Evolutionary conservation across 2,888 invertebrate genomes (phyloP), one percentile per base, ranked within the genome.

Genomic region (Endotricha flammealis): DNA sequence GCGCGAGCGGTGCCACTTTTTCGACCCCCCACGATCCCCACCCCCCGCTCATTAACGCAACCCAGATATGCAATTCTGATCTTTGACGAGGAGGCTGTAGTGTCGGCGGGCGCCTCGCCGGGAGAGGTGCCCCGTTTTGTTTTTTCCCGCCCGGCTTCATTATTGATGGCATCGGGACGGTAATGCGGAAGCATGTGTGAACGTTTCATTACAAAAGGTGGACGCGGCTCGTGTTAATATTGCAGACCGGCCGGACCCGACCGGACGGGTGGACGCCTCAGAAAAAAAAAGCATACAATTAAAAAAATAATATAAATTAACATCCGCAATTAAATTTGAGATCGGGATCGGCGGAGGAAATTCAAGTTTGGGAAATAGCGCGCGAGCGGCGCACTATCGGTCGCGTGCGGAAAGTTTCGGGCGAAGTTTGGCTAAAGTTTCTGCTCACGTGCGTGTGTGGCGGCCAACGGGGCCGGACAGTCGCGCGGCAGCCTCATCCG

Each of bases 1-100:
- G 89, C 89, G 88, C 88, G 88, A 86, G 85, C 87, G 88, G 87
- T 83, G 87, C 82, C 85, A 85, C 85, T 85, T 85, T 86, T 86
- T 86, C 85, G 82, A 82, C 77, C 77, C 82, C 85, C 75, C 58
- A 62, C 53, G 64, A 54, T 63, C 67, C 71, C 69, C 75, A 68
- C 58, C 74, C 80, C 78, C 79, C 85, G 75, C 88, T 88, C 89
- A 89, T 88, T 89, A 89, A 88, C 89, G 87, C 88, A 86, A 83
- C 85, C 88, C 88, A 88, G 89, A 89, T 89, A 89, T 89, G 89
- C 89, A 89, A 89, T 89, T 89, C 88, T 89, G 88, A 88, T 89
- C 88, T 88, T 88, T 89, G 87, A 86, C 87, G 87, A 86, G 81
- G 83, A 85, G 86, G 83, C 83, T 83, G 86, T 85, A 85, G 86